Evolutionary conservation across 1,140 invertebrate genomes (phyloP).

Genomic region (Mactra quadrangularis): DNA sequence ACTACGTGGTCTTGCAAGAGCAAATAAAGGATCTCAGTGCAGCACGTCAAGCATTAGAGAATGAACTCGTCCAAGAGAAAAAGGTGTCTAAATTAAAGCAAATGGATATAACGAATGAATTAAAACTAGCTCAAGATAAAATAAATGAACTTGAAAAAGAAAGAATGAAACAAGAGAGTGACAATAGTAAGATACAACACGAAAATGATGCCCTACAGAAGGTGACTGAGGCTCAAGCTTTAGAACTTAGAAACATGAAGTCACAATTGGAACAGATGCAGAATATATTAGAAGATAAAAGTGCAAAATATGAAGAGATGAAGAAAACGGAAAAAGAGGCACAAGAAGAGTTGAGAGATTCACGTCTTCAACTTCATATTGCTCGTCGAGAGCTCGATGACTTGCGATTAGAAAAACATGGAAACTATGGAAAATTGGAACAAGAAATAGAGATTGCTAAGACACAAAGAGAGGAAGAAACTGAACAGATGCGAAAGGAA

Average conservation of each 20-base stretch:
- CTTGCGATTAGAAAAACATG: slow-evolving; percentile 33
- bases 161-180: slow-evolving; percentile 39
- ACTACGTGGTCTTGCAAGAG: slow-evolving; percentile 33
- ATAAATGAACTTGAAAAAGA: slow-evolving; percentile 36
- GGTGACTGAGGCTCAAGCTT: slow-evolving; percentile 42
- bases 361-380: slow-evolving; percentile 33
- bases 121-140: slow-evolving; percentile 29
- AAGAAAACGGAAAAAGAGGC: slow-evolving; percentile 49
- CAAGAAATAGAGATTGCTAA: slow-evolving; percentile 51
- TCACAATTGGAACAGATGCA: slow-evolving; percentile 52
- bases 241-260: slow-evolving; percentile 59
- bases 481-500: slow-evolving; percentile 54
- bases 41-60: slow-evolving; percentile 29
- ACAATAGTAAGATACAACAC: slow-evolving; percentile 23
- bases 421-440: slow-evolving; percentile 30
- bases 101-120: slow-evolving; percentile 44
- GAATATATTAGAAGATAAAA: slow-evolving; percentile 43
- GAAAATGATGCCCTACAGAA: slow-evolving; percentile 29
- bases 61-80: slow-evolving; percentile 53
- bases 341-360: slow-evolving; percentile 25
- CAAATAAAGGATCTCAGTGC: slow-evolving; percentile 43
- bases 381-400: slow-evolving; percentile 28
- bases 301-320: slow-evolving; percentile 42
- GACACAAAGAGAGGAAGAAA: slow-evolving; percentile 40
- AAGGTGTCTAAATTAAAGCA: slow-evolving; percentile 40